Evolutionary conservation across 2,888 invertebrate species (phyloP).

Genomic region (Epistrophe grossulariae): DNA sequence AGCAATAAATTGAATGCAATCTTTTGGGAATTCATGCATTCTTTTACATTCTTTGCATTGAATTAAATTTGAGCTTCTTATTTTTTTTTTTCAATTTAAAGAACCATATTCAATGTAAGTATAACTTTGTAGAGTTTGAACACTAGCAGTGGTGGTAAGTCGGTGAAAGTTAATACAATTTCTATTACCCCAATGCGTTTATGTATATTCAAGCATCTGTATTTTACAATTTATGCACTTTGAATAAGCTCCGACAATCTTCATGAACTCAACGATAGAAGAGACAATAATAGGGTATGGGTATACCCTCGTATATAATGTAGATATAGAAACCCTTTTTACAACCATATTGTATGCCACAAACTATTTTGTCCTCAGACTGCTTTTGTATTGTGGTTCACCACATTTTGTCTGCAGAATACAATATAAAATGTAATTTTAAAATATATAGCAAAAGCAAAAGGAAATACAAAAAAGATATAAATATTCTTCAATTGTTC

Average conservation of each 20-base stretch:
- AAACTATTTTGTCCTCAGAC: not conserved
- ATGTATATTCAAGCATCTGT: not conserved
- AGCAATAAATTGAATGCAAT: too few relatives aligned
- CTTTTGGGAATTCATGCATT: too few relatives aligned
- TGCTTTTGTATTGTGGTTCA: constrained; percentile 7
- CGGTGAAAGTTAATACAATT: not conserved
- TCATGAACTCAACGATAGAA: not conserved
- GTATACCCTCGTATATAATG: too few relatives aligned
- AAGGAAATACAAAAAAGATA: not conserved
- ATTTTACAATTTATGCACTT: not conserved
- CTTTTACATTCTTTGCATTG: too few relatives aligned
- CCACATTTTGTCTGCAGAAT: constrained; percentile 16
- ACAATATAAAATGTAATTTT: constrained; percentile 27
- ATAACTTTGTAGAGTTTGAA: too few relatives aligned
- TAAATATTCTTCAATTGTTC: constrained; percentile 26
- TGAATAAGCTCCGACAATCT: not conserved
- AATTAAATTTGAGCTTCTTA: too few relatives aligned
- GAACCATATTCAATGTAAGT: too few relatives aligned
- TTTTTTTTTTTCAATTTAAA: too few relatives aligned
- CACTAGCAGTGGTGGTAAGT: not conserved
- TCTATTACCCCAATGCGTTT: too few relatives aligned
- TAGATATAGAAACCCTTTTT: constrained; percentile 8
- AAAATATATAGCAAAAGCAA: constrained; percentile 1
- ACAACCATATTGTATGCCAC: not conserved
- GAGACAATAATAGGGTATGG: not conserved